A percentile compares a stretch with the other conserved stretches of the same genome.
Evolutionary conservation across 2,797 vertebrate genomes (phyloP).

Genomic region (Zonotrichia albicollis): DNA sequence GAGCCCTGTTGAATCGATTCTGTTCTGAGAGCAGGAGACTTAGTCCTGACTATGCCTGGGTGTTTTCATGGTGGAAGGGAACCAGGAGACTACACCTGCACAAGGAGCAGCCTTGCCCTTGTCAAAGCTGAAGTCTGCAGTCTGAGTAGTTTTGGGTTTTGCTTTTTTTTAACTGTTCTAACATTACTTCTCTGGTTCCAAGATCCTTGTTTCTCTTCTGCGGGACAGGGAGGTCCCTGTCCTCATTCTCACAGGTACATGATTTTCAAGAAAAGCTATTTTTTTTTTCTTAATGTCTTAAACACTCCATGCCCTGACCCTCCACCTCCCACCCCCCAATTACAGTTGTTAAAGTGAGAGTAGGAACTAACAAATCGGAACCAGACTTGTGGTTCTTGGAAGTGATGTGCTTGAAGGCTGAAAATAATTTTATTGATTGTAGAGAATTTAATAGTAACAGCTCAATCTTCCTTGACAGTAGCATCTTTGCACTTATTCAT

Average conservation of each 20-base stretch:
- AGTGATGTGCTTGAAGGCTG: background rate
- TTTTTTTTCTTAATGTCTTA: background rate
- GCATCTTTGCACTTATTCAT: background rate
- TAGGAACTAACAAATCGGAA: background rate
- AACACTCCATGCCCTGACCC: rapidly evolving
- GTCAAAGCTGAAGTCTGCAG: background rate
- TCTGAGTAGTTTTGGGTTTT: background rate
- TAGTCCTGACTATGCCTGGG: background rate
- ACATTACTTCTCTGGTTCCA: rapidly evolving
- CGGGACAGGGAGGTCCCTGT: background rate
- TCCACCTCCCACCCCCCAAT: rapidly evolving
- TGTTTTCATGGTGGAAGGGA: background rate
- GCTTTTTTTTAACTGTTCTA: background rate
- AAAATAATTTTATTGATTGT: background rate
- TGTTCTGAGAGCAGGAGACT: background rate
- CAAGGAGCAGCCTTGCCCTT: background rate
- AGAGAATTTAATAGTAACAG: background rate
- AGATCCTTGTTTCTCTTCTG: background rate
- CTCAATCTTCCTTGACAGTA: background rate
- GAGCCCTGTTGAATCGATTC: background rate
- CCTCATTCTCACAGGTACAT: background rate
- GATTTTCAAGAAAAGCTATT: background rate
- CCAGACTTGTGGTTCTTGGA: background rate
- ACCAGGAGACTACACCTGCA: background rate
- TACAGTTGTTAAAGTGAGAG: background rate